Evolutionary conservation across 2,888 invertebrate genomes (phyloP), one percentile per base, ranked within the genome.

Genomic region (Monoplex corrugatus): DNA sequence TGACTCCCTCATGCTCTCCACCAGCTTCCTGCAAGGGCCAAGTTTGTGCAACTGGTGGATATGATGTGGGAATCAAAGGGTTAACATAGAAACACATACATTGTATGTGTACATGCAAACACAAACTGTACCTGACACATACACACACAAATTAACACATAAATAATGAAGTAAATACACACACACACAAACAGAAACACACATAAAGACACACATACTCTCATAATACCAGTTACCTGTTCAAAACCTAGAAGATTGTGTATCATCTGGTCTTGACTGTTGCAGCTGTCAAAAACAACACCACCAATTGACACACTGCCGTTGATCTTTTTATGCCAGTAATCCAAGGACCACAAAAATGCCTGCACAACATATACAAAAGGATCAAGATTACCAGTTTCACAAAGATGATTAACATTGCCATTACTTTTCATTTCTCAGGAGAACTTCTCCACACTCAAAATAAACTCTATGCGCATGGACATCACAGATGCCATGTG

Each of bases 281-380:
- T 89, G 72, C 95, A 95, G 44, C 93, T 93, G 89, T 95, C 95
- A 80, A 95, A 92, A 0, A 92, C 94, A 28, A 95, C 90, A 0
- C 94, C 95, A 8, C 95, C 95, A 32, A 95, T 92, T n/a, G 90
- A 87, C 1, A 94, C 90, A 3, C 86, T 82, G n/a, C 40, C 32
- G 16, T 78, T 43, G 88, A 28, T 19, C 43, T 43, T 32, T 40
- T 5, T 83, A n/a, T 89, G 84, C 87, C 92, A 94, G 44, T 92
- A 92, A n/a, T 91, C 91, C 45, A 95, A 91, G 0, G 95, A 95
- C 96, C 96, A 96, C 28, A 96, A 92, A 89, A 96, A 95, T 5
- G 96, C 96, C 92, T 96, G 95, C 35, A 85, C 5, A 78, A 40
- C 19, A 35, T 5, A 72, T 5, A 72, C 8, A 35, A 32, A 72